These are phyloP conservation scores for Balanococcus diminutus DNA, from an alignment of 2,888 invertebrate species.

Conservation along the genomic window DNA sequence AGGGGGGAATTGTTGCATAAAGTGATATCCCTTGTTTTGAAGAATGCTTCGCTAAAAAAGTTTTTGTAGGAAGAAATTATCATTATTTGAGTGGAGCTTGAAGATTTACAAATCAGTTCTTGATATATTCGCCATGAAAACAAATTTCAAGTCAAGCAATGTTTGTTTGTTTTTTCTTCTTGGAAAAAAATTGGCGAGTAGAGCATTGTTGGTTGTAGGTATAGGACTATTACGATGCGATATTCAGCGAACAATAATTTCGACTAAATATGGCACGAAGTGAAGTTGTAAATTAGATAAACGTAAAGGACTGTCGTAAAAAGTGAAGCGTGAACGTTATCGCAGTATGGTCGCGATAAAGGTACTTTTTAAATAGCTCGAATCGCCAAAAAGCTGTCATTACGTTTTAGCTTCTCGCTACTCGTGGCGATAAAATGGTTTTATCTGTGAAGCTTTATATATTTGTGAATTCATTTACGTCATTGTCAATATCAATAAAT, in stretches of 20 bases:
- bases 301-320: conserved; percentile 12
- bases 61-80: no score
- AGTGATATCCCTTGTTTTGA: not conserved
- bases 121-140: no score
- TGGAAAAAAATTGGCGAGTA: not conserved
- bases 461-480: conserved; percentile 39
- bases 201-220: not conserved
- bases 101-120: no score
- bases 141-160: no score
- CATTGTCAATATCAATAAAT: conserved; percentile 41
- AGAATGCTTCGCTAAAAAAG: no score
- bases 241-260: not conserved
- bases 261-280: conserved; percentile 1
- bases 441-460: conserved; percentile 15
- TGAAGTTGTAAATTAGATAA: conserved; percentile 33
- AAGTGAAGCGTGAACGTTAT: conserved; percentile 33
- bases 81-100: no score
- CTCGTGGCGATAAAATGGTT: not conserved
- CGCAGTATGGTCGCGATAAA: not conserved
- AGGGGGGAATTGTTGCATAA: not conserved
- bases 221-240: not conserved
- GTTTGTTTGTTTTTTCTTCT: not conserved
- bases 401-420: conserved; percentile 8
- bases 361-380: conserved; percentile 14
- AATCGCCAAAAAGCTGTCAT: conserved; percentile 12